A percentile compares a stretch with the other conserved stretches of the same genome.
Evolutionary conservation across 1,140 invertebrate species (phyloP).

Genomic region (Leptopilina boulardi): DNA sequence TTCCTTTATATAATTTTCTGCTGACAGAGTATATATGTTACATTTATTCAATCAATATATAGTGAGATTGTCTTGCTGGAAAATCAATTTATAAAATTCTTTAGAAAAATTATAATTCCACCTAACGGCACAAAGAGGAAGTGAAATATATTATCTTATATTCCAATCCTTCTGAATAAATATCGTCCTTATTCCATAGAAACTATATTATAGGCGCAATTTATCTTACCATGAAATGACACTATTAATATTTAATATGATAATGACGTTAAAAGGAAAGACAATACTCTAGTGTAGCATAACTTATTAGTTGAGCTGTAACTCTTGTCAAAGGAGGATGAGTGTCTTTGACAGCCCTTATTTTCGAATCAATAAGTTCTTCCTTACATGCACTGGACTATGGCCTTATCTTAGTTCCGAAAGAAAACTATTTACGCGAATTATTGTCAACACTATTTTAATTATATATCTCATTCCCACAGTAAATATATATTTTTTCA

Average conservation of each 20-base stretch:
- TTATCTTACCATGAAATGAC: neutral
- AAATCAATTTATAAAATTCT: too few relatives aligned
- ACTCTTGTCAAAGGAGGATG: neutral
- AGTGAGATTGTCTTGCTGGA: too few relatives aligned
- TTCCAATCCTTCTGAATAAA: neutral
- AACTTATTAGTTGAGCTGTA: neutral
- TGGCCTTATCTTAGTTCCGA: neutral
- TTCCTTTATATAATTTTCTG: too few relatives aligned
- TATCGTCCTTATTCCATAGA: neutral
- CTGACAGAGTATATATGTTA: too few relatives aligned
- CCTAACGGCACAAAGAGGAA: too few relatives aligned
- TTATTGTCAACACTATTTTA: neutral
- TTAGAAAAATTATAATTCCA: too few relatives aligned
- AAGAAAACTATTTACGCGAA: neutral
- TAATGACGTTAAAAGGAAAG: neutral
- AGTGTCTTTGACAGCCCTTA: conserved; percentile 6
- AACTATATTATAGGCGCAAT: neutral
- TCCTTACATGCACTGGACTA: neutral
- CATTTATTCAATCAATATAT: too few relatives aligned
- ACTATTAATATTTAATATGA: conserved; percentile 2
- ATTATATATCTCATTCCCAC: conserved; percentile 2
- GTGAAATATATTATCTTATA: conserved; percentile 11
- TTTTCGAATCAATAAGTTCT: conserved; percentile 26
- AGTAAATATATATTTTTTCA: neutral
- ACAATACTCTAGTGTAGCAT: neutral